These are phyloP conservation scores for Caracal caracal DNA, from an alignment of 2,113 vertebrate species.

Conservation along the genomic window DNA sequence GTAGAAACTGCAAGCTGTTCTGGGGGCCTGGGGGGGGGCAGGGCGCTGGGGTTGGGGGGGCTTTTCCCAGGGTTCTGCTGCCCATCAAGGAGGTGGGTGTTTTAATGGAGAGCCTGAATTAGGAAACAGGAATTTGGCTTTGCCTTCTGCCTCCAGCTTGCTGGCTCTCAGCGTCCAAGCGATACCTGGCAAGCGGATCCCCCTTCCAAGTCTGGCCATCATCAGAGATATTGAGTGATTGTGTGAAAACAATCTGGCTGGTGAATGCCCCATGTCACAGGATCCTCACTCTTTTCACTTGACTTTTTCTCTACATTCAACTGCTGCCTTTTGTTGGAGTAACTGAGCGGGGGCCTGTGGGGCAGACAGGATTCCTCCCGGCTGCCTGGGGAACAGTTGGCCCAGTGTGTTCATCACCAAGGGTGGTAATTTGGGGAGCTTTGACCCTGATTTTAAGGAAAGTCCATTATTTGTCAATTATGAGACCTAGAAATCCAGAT, in stretches of 20 bases:
- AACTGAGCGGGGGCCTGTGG: not conserved
- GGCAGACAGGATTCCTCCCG: constrained; percentile 55
- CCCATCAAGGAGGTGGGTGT: not conserved
- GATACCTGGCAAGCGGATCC: not conserved
- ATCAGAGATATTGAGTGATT: constrained; percentile 44
- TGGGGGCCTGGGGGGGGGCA: too few relatives aligned
- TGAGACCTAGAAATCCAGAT: constrained; percentile 39
- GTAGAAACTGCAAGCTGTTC: not conserved
- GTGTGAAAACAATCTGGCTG: constrained; percentile 70
- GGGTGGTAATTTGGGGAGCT: constrained; percentile 56
- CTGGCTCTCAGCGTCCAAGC: not conserved
- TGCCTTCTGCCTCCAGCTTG: not conserved
- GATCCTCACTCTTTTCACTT: constrained; percentile 59
- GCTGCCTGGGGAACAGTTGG: constrained; percentile 67
- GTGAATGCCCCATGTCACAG: constrained; percentile 49
- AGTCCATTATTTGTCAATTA: constrained; percentile 69
- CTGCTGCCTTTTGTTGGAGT: constrained; percentile 71
- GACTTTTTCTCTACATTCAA: constrained; percentile 61
- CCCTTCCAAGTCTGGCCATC: constrained; percentile 12
- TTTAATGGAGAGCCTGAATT: not conserved
- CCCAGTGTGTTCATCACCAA: constrained; percentile 56
- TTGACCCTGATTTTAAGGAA: constrained; percentile 69
- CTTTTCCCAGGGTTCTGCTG: not conserved
- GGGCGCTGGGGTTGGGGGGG: too few relatives aligned
- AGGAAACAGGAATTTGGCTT: constrained; percentile 7